A percentile compares a stretch with the other conserved stretches of the same genome.
Evolutionary conservation across 2,888 invertebrate genomes (phyloP).

Genomic region (Hemicrepidius hirtus): DNA sequence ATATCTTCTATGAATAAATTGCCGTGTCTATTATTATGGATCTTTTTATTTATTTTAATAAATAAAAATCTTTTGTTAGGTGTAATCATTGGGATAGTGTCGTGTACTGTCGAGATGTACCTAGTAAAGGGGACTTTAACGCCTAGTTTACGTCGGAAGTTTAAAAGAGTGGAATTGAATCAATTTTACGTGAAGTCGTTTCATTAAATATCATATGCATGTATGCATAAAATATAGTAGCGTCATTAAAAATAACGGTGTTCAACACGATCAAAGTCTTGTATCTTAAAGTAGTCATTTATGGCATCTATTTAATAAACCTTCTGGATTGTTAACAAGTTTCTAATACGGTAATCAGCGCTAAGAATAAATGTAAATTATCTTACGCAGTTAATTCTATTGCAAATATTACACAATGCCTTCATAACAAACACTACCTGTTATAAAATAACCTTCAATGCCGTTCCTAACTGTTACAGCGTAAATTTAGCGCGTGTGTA

Average conservation of each 20-base stretch:
- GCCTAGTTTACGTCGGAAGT: too few relatives aligned
- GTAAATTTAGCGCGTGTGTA: conserved; percentile 15
- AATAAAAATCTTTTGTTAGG: too few relatives aligned
- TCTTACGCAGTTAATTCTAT: conserved; percentile 29
- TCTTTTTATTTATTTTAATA: too few relatives aligned
- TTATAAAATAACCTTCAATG: conserved; percentile 40
- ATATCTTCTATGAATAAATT: too few relatives aligned
- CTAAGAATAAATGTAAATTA: conserved; percentile 39
- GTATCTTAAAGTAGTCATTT: conserved; percentile 3
- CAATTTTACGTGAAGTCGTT: too few relatives aligned
- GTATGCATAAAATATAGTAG: neutral
- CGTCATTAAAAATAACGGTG: neutral
- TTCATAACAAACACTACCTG: conserved; percentile 39
- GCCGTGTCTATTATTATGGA: too few relatives aligned
- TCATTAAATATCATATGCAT: too few relatives aligned
- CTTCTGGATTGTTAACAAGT: conserved; percentile 30
- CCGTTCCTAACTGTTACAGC: conserved; percentile 22
- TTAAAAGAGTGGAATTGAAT: too few relatives aligned
- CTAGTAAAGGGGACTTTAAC: too few relatives aligned
- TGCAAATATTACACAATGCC: conserved; percentile 38
- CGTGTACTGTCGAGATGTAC: too few relatives aligned
- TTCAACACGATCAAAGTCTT: conserved; percentile 12
- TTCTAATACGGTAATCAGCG: conserved; percentile 27
- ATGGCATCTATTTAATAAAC: conserved; percentile 28
- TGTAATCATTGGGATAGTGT: too few relatives aligned